Conservation (phyloP, 2,113 vertebrate species). For the Osmerus mordax region DNA sequence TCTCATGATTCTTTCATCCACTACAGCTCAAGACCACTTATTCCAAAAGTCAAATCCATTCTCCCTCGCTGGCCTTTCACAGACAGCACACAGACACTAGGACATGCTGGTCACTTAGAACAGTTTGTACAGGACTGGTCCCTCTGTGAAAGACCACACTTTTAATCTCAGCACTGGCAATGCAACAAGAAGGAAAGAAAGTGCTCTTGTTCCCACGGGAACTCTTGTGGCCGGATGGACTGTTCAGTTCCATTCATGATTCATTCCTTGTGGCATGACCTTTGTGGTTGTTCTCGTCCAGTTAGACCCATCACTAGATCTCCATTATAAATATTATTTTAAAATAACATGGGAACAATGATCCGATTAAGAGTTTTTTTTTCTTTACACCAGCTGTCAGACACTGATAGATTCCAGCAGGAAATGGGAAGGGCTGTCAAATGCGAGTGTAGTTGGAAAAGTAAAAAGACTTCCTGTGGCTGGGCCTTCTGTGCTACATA, state of each 20-base stretch:
- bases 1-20: slow-evolving; percentile 66
- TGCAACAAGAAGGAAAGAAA: slow-evolving; percentile 34
- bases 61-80: slow-evolving; percentile 28
- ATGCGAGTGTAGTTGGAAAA: slow-evolving; percentile 11
- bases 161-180: slow-evolving; percentile 23
- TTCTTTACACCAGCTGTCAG: background rate
- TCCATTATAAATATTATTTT: background rate
- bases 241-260: slow-evolving; percentile 47
- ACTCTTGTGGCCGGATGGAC: slow-evolving; percentile 10
- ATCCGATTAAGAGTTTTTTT: background rate
- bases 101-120: slow-evolving; percentile 32
- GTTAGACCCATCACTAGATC: background rate
- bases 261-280: slow-evolving; percentile 27
- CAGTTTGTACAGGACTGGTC: slow-evolving; percentile 19
- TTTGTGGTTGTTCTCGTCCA: slow-evolving; percentile 29
- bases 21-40: slow-evolving; percentile 57
- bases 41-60: slow-evolving; percentile 50
- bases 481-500: slow-evolving; percentile 21
- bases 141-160: slow-evolving; percentile 26
- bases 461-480: slow-evolving; percentile 31
- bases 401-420: background rate
- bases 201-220: slow-evolving; percentile 35
- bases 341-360: slow-evolving; percentile 6
- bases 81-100: slow-evolving; percentile 23
- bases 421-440: background rate